These are phyloP conservation scores for Linepithema humile DNA, from an alignment of 1,140 invertebrate species.

Conservation along the genomic window DNA sequence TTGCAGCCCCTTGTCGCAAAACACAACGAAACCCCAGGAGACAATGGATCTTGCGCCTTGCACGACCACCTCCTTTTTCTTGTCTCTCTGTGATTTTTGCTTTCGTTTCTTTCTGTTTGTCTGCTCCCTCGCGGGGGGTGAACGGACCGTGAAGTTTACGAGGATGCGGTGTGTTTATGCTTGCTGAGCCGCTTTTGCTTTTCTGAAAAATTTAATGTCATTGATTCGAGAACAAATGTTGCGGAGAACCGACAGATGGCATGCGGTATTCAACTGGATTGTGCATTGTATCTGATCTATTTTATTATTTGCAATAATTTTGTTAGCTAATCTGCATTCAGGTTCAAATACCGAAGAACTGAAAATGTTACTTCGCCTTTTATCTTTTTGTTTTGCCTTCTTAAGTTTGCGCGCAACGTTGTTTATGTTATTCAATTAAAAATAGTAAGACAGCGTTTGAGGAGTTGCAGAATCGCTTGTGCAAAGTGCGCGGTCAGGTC, in stretches of 20 bases:
- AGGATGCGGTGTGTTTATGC: conserved; percentile 30
- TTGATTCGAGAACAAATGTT: not conserved
- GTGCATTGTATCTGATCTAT: no score
- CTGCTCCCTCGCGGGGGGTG: conserved; percentile 22
- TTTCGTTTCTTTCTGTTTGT: not conserved
- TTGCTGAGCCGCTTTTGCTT: not conserved
- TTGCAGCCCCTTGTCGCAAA: conserved; percentile 58
- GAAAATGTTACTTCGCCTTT: not conserved
- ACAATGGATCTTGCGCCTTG: conserved; percentile 78
- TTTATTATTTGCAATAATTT: not conserved
- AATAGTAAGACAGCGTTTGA: not conserved
- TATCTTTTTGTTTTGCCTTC: not conserved
- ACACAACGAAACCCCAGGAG: conserved; percentile 46
- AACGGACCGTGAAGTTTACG: conserved; percentile 34
- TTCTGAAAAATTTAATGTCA: not conserved
- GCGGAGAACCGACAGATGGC: not conserved
- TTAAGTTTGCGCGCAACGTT: not conserved
- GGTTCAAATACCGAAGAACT: not conserved
- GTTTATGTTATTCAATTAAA: not conserved
- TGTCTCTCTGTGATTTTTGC: conserved; percentile 12
- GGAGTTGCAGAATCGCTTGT: conserved; percentile 16
- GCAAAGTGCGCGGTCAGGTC: no score
- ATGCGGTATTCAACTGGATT: conserved; percentile 8
- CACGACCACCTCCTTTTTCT: conserved; percentile 25
- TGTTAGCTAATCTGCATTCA: not conserved